Percentiles rank a stretch among this genome's conserved stretches.
Conservation (phyloP, 1,140 invertebrate species). For the Medauroidea extradentata region DNA sequence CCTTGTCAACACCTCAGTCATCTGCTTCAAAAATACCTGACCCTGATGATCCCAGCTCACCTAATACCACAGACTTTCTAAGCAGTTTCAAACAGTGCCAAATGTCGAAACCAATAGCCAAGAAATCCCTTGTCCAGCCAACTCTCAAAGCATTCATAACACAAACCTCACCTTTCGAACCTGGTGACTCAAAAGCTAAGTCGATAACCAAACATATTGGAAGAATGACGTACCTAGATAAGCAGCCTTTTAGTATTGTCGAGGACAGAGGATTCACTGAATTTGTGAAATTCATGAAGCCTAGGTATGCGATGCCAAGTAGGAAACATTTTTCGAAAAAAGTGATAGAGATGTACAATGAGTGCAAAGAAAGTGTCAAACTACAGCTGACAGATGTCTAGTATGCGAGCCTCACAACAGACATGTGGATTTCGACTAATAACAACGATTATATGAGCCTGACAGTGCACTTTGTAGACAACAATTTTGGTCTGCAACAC, state of each 20-base stretch:
- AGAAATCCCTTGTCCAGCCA: too few relatives aligned
- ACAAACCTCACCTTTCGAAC: too few relatives aligned
- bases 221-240: constrained; percentile 27
- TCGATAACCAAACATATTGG: constrained; percentile 23
- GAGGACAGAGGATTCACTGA: constrained; percentile 28
- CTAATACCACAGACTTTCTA: too few relatives aligned
- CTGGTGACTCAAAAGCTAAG: constrained; percentile 17
- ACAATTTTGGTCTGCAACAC: constrained; percentile 13
- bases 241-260: constrained; percentile 28
- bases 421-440: constrained; percentile 25
- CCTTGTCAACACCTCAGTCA: too few relatives aligned
- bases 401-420: constrained; percentile 22
- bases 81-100: too few relatives aligned
- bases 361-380: constrained; percentile 16
- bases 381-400: constrained; percentile 12
- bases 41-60: too few relatives aligned
- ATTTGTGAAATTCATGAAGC: constrained; percentile 24
- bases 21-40: too few relatives aligned
- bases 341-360: constrained; percentile 21
- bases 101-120: too few relatives aligned
- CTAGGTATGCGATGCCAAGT: constrained; percentile 24
- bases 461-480: constrained; percentile 26
- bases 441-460: constrained; percentile 25
- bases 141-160: too few relatives aligned
- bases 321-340: constrained; percentile 26